phyloP scores from a whole-genome alignment of 2,113 vertebrate genomes.

The Triplophysa tibetana region DNA sequence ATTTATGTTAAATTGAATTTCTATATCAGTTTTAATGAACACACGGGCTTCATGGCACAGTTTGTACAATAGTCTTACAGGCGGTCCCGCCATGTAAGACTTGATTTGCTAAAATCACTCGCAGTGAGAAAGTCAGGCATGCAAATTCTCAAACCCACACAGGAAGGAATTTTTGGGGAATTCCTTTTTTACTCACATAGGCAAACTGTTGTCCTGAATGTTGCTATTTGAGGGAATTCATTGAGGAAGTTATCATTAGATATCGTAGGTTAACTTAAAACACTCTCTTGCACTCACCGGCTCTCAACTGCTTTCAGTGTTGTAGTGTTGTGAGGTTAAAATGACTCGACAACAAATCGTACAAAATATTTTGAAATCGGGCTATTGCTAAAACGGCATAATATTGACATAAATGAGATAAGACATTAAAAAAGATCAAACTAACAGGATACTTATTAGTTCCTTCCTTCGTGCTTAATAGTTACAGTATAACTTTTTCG shows the following conservation, averaged over 20 bases:
- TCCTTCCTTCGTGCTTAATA: not conserved
- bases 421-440: not conserved
- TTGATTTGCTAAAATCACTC: conserved; percentile 37
- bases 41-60: not conserved
- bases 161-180: conserved; percentile 60
- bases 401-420: not conserved
- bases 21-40: not conserved
- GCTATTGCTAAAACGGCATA: not conserved
- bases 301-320: not conserved
- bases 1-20: not conserved
- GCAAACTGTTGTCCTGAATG: conserved; percentile 86
- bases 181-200: conserved; percentile 85
- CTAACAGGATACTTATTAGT: too few relatives aligned
- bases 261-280: not conserved
- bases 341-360: not conserved
- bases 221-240: conserved; percentile 62
- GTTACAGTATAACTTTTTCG: not conserved
- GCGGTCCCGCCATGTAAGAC: conserved; percentile 49
- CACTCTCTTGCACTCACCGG: conserved; percentile 33
- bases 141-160: conserved; percentile 44
- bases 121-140: conserved; percentile 46
- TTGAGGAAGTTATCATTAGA: conserved; percentile 66
- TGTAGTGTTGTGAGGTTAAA: not conserved
- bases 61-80: not conserved
- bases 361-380: not conserved